Evolutionary conservation across 2,113 vertebrate genomes (phyloP).

Genomic region (Erpornis zantholeuca): DNA sequence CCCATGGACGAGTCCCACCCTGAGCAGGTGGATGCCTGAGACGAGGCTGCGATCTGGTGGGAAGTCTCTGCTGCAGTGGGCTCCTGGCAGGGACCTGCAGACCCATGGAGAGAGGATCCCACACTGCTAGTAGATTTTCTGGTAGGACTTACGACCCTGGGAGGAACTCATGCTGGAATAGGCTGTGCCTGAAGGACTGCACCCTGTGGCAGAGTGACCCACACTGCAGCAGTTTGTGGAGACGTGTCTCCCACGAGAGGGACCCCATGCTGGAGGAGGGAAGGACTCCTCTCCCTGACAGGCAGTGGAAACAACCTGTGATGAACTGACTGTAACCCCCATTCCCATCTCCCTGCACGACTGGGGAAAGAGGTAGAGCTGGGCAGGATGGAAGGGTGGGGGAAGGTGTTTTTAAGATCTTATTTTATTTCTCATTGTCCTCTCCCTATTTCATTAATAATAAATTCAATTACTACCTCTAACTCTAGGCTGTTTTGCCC

Average conservation of each 20-base stretch:
- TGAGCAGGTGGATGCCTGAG: background rate
- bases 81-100: background rate
- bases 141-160: background rate
- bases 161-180: background rate
- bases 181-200: background rate
- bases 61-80: background rate
- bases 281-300: background rate
- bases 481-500: background rate
- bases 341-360: background rate
- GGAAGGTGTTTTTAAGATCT: background rate
- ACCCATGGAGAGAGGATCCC: accelerated
- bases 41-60: accelerated
- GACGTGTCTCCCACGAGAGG: background rate
- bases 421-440: background rate
- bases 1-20: background rate
- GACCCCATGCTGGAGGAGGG: background rate
- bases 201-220: background rate
- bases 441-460: background rate
- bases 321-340: background rate
- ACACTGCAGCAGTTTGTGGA: background rate
- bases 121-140: accelerated
- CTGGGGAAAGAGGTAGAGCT: background rate
- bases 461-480: background rate
- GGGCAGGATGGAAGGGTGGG: too few species aligned
- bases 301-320: background rate